A percentile compares a stretch with the other conserved stretches of the same genome.
These are phyloP conservation scores for Phrynocephalus guinanensis DNA, from an alignment of 2,797 vertebrate species.

Conservation along the genomic window DNA sequence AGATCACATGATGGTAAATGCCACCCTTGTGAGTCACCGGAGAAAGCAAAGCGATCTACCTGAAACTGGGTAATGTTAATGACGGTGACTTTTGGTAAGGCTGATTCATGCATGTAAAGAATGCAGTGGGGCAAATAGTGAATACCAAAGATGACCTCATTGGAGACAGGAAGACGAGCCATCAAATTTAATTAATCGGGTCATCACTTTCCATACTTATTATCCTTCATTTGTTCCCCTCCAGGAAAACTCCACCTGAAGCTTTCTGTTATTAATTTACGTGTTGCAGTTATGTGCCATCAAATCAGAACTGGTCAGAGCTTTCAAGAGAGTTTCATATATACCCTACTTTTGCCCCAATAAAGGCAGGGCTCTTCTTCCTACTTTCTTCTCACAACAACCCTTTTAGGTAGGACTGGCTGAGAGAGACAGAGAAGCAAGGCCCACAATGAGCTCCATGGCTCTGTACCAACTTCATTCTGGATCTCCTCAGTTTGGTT, in stretches of 20 bases:
- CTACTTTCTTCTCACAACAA: not conserved
- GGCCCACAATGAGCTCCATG: no score
- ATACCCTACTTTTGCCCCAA: no score
- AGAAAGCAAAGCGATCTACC: conserved; percentile 18
- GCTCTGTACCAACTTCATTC: no score
- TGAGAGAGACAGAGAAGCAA: not conserved
- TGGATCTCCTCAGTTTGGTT: no score
- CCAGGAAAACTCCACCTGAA: not conserved
- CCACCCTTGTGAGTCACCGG: not conserved
- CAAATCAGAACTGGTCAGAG: not conserved
- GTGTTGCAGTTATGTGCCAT: not conserved
- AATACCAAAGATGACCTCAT: not conserved
- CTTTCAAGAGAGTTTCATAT: not conserved
- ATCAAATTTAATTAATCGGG: not conserved
- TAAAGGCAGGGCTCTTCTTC: no score
- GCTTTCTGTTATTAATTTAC: not conserved
- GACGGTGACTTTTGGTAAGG: not conserved
- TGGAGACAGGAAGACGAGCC: not conserved
- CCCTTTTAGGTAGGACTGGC: not conserved
- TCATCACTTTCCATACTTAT: no score
- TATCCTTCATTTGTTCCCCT: not conserved
- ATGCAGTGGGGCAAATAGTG: rapidly evolving
- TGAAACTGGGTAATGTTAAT: no score
- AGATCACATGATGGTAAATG: conserved; percentile 20
- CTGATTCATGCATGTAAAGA: conserved; percentile 7